phyloP scores from a whole-genome alignment of 1,140 invertebrate species.

The Drosophila orosa region DNA sequence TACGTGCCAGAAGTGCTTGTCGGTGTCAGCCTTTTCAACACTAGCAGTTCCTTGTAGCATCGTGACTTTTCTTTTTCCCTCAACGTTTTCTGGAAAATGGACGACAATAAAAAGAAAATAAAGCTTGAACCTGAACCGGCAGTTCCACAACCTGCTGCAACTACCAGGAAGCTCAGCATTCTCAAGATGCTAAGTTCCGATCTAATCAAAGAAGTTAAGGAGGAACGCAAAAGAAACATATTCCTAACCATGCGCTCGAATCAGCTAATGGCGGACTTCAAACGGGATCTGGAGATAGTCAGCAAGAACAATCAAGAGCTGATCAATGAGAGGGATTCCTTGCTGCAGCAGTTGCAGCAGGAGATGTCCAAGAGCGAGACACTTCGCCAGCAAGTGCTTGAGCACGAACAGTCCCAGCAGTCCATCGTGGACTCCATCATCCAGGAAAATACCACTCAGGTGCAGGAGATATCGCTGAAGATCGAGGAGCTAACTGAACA shows the following conservation, averaged over 20 bases:
- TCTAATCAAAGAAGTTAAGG: background rate
- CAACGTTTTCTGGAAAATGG: background rate
- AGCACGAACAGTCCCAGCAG: background rate
- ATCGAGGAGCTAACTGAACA: background rate
- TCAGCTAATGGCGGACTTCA: background rate
- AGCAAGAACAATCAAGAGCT: background rate
- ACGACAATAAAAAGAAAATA: background rate
- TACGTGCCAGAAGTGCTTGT: too few species aligned
- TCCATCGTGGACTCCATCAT: background rate
- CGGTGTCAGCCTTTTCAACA: background rate
- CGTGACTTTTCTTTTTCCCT: background rate
- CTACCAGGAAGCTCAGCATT: background rate
- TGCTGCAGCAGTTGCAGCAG: constrained; percentile 11
- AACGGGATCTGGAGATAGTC: background rate
- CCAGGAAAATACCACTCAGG: background rate
- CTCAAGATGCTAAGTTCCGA: background rate
- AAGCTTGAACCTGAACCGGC: background rate
- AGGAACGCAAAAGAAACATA: background rate
- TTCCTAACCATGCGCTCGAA: background rate
- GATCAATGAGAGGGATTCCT: background rate
- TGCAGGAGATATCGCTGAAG: background rate
- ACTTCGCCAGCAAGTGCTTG: background rate
- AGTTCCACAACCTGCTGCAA: too few species aligned
- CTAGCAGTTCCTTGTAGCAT: background rate
- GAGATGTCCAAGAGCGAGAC: too few species aligned